Evolutionary conservation across 2,797 vertebrate species (phyloP).

Genomic region (Syngnathus acus): DNA sequence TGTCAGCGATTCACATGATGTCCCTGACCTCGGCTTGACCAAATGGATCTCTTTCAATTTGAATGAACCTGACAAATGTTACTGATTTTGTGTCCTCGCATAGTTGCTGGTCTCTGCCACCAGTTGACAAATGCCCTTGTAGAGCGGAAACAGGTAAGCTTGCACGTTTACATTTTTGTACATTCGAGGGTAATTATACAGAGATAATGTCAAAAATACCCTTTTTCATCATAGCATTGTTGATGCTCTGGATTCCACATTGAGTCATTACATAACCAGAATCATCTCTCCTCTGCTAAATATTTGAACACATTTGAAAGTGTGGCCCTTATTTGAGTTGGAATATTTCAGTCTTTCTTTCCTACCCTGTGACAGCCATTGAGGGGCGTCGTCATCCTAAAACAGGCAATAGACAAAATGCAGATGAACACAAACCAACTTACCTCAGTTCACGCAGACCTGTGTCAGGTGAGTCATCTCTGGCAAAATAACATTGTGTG

Average conservation of each 20-base stretch:
- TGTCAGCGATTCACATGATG: not conserved
- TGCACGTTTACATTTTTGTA: not conserved
- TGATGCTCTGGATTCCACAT: not conserved
- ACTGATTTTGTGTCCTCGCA: conserved; percentile 16
- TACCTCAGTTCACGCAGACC: conserved; percentile 98
- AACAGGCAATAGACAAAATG: conserved; percentile 99
- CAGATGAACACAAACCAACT: conserved; percentile 99
- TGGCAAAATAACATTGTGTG: not conserved
- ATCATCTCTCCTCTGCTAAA: conserved; percentile 16
- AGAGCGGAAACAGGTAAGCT: conserved; percentile 94
- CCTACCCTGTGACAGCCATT: conserved; percentile 76
- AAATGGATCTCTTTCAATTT: not conserved
- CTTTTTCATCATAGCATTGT: no score
- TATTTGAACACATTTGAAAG: conserved; percentile 39
- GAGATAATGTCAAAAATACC: not conserved
- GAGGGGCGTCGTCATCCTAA: conserved; percentile 91
- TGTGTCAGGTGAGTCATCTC: conserved; percentile 88
- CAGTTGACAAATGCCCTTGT: conserved; percentile 98
- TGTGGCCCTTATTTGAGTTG: not conserved
- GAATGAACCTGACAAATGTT: not conserved
- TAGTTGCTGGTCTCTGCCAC: conserved; percentile 98
- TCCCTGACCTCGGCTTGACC: not conserved
- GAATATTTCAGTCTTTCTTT: not conserved
- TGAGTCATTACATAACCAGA: not conserved
- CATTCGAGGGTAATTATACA: not conserved